phyloP scores from a whole-genome alignment of 2,113 vertebrate species.

The Chamaetylas fuelleborni region DNA sequence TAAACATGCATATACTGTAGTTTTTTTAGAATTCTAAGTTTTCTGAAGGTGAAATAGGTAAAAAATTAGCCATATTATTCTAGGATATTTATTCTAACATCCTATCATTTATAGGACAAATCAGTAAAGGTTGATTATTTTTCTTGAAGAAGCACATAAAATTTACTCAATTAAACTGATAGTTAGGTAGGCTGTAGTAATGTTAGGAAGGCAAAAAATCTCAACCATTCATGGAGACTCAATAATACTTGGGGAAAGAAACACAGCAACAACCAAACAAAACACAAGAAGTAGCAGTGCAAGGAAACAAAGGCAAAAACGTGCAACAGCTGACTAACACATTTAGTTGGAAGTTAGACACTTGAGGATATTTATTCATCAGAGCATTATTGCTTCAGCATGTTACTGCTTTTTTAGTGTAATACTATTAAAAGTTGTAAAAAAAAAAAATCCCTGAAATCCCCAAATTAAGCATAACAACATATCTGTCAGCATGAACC shows the following conservation, averaged over 20 bases:
- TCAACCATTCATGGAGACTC: background rate
- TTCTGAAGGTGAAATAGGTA: background rate
- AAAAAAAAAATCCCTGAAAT: background rate
- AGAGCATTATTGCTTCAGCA: background rate
- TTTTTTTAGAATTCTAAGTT: background rate
- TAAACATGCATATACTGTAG: accelerated
- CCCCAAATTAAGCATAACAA: background rate
- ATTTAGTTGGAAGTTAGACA: background rate
- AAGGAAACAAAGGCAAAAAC: background rate
- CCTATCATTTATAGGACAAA: background rate
- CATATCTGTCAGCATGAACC: background rate
- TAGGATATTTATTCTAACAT: background rate
- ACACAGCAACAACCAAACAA: background rate
- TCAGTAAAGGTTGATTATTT: background rate
- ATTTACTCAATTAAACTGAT: background rate
- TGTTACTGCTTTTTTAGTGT: background rate
- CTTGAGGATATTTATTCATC: background rate
- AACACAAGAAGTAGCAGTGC: background rate
- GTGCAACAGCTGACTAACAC: accelerated
- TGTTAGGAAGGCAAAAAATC: background rate
- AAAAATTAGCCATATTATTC: background rate
- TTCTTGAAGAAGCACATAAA: background rate
- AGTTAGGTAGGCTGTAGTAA: background rate
- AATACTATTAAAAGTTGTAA: background rate
- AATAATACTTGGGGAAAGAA: background rate